Conservation (phyloP, 2,113 vertebrate species). For the Shinisaurus crocodilurus region DNA sequence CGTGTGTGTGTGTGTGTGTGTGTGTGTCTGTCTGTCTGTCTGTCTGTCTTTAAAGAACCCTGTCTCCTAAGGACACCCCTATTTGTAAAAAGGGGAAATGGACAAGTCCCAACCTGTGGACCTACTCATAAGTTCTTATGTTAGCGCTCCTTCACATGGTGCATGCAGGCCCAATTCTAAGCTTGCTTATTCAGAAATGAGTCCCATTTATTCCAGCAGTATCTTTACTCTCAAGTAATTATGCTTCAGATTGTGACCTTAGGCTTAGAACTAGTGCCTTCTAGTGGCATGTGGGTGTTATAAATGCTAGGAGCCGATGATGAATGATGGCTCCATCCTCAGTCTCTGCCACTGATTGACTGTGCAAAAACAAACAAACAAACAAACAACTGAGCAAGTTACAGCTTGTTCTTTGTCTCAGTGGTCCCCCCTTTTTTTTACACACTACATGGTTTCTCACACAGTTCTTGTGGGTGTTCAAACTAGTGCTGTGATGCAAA, state of each 20-base stretch:
- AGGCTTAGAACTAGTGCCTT: conserved; percentile 1
- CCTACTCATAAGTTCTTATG: neutral
- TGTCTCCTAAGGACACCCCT: too few relatives aligned
- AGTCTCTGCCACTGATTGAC: neutral
- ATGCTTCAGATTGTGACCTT: neutral
- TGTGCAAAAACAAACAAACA: too few relatives aligned
- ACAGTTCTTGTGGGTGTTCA: neutral
- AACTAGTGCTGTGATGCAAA: too few relatives aligned
- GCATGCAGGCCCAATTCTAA: neutral
- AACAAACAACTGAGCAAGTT: neutral
- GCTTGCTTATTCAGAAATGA: neutral
- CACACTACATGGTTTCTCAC: neutral
- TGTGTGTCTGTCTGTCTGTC: too few relatives aligned
- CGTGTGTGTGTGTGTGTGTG: too few relatives aligned
- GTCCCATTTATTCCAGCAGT: neutral
- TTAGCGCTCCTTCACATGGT: neutral
- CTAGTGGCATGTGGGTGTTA: neutral
- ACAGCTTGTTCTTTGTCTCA: neutral
- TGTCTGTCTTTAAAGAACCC: too few relatives aligned
- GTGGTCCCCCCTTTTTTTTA: neutral
- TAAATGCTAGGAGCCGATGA: neutral
- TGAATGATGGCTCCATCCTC: neutral
- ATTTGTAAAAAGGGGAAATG: too few relatives aligned
- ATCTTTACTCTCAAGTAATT: neutral
- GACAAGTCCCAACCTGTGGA: neutral